Percentiles rank a stretch among this genome's conserved stretches.
Evolutionary conservation across 2,888 invertebrate species (phyloP).

Genomic region (Pegoplata infirma): DNA sequence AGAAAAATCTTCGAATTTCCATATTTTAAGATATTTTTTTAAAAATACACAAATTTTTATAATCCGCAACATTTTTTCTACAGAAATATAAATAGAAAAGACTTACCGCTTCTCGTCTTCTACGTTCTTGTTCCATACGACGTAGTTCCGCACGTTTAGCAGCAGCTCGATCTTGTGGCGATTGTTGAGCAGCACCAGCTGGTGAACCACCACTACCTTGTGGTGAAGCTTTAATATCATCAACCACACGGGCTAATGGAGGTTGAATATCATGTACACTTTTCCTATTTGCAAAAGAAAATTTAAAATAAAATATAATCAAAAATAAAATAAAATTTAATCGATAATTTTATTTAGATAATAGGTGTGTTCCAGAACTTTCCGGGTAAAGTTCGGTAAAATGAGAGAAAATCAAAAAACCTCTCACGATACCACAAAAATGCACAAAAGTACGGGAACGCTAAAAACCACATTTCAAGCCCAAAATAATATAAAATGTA

Average conservation of each 20-base stretch:
- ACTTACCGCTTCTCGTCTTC: constrained; percentile 94
- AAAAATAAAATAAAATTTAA: not conserved
- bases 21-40: too few relatives aligned
- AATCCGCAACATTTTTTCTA: too few relatives aligned
- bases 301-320: not conserved
- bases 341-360: too few relatives aligned
- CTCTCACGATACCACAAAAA: too few relatives aligned
- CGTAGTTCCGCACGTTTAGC: constrained; percentile 91
- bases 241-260: constrained; percentile 74
- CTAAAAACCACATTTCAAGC: too few relatives aligned
- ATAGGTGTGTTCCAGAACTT: too few relatives aligned
- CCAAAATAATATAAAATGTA: too few relatives aligned
- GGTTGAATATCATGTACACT: constrained; percentile 76
- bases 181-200: constrained; percentile 72
- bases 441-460: too few relatives aligned
- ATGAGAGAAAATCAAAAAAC: too few relatives aligned
- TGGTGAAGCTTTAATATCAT: constrained; percentile 78
- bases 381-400: too few relatives aligned
- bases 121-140: constrained; percentile 92
- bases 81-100: too few relatives aligned
- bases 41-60: too few relatives aligned
- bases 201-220: constrained; percentile 76
- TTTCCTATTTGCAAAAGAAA: constrained; percentile 69
- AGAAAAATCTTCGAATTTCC: not conserved
- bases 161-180: constrained; percentile 80